Evolutionary conservation across 2,113 vertebrate genomes (phyloP).

Genomic region (Serinus canaria): DNA sequence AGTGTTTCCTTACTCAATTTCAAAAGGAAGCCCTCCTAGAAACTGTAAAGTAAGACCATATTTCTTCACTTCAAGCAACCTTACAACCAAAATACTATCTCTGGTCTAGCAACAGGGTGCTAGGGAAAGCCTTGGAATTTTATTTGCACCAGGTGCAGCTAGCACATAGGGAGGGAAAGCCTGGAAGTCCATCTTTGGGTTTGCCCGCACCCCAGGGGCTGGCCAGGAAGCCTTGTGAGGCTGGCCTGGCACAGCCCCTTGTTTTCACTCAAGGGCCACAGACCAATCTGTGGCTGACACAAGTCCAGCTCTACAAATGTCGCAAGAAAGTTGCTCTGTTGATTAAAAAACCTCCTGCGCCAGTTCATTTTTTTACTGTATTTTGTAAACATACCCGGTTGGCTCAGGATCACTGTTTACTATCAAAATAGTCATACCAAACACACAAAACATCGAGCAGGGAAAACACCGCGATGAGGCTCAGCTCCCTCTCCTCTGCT

Average conservation of each 20-base stretch:
- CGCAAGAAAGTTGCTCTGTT: constrained; percentile 42
- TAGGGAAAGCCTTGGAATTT: neutral
- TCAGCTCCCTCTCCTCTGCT: neutral
- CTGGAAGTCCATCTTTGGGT: neutral
- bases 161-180: neutral
- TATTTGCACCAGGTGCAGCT: neutral
- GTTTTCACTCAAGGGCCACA: neutral
- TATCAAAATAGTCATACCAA: constrained; percentile 36
- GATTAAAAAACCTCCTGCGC: constrained; percentile 43
- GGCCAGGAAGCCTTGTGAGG: neutral
- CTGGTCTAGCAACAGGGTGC: neutral
- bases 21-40: neutral
- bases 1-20: neutral
- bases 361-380: constrained; percentile 5
- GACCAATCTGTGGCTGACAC: neutral
- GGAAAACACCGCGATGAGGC: neutral
- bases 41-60: neutral
- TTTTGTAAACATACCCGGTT: constrained; percentile 14
- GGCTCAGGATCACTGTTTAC: constrained; percentile 14
- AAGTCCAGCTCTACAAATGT: constrained; percentile 19
- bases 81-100: neutral
- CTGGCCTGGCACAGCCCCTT: fast-evolving
- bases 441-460: neutral
- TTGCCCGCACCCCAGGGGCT: fast-evolving
- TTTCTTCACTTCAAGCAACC: neutral